Conservation (phyloP, 2,888 invertebrate genomes). For the Polymixis flavicincta region DNA sequence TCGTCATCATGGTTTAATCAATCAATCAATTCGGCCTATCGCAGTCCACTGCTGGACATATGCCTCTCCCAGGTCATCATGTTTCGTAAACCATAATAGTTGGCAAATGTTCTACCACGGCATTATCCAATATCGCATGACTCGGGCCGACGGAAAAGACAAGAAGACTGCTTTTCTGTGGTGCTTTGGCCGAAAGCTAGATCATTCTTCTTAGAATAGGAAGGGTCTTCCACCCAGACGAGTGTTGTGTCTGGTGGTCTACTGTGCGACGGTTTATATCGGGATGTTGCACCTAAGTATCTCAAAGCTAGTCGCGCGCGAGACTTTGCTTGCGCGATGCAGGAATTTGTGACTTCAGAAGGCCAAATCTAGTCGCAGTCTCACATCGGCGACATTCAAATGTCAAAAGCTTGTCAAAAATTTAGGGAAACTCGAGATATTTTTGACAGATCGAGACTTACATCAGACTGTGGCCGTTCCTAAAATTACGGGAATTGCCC, state of each 20-base stretch:
- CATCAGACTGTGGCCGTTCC: too few relatives aligned
- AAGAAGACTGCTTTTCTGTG: neutral
- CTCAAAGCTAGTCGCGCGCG: neutral
- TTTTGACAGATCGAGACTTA: too few relatives aligned
- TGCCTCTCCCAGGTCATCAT: neutral
- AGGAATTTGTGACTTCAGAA: too few relatives aligned
- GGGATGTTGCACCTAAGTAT: too few relatives aligned
- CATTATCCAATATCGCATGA: neutral
- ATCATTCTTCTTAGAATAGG: neutral
- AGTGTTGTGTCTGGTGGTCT: neutral
- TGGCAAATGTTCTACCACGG: neutral
- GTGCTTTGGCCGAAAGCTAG: neutral
- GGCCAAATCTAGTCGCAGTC: too few relatives aligned
- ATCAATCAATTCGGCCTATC: neutral
- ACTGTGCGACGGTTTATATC: neutral
- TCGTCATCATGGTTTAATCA: neutral
- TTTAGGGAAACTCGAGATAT: too few relatives aligned
- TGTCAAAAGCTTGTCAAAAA: too few relatives aligned
- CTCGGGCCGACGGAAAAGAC: neutral
- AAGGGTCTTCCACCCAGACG: neutral
- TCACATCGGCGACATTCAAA: too few relatives aligned
- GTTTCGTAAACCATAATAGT: neutral
- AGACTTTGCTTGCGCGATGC: neutral
- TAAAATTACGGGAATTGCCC: too few relatives aligned
- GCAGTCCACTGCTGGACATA: neutral